These are phyloP conservation scores for Oreochromis grahami DNA, from an alignment of 2,797 vertebrate genomes.

Conservation along the genomic window DNA sequence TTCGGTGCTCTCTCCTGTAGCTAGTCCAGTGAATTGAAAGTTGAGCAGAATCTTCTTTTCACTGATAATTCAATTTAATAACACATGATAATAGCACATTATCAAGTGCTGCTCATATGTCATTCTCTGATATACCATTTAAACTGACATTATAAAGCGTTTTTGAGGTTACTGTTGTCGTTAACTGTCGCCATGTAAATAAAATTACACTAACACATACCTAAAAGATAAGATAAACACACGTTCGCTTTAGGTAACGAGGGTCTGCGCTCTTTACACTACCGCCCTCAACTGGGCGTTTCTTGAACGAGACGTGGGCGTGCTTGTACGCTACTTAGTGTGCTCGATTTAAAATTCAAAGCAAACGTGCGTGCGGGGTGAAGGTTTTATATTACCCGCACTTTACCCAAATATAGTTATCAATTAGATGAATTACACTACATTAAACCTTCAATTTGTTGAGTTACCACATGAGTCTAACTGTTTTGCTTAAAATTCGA, in stretches of 20 bases:
- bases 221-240: neutral
- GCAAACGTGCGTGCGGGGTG: neutral
- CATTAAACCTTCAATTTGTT: neutral
- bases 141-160: neutral
- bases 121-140: neutral
- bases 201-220: neutral
- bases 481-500: neutral
- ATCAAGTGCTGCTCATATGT: neutral
- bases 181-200: neutral
- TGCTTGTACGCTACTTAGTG: neutral
- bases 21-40: neutral
- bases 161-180: neutral
- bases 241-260: neutral
- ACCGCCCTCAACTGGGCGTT: constrained; percentile 3
- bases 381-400: neutral
- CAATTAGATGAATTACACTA: accelerated
- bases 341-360: neutral
- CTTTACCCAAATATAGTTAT: neutral
- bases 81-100: neutral
- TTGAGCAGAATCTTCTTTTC: neutral
- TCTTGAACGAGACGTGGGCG: neutral
- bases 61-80: neutral
- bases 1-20: neutral
- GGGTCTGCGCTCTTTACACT: neutral
- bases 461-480: accelerated